phyloP scores from a whole-genome alignment of 53 echinoderm and acorn worm species.

The Luidia sarsii region DNA sequence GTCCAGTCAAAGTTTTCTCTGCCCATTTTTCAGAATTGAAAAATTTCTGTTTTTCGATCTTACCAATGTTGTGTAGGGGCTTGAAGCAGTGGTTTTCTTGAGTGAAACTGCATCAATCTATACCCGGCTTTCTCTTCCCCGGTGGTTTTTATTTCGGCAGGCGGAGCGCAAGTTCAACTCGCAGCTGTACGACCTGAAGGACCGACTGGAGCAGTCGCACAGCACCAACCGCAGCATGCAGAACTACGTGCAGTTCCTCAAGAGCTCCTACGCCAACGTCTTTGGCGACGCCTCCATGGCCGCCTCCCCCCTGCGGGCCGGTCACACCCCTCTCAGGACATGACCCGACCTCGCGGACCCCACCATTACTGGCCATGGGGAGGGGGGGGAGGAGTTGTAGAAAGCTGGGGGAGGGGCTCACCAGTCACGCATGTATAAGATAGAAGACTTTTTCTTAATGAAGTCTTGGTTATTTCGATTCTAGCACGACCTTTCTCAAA shows the following conservation, averaged over 20 bases:
- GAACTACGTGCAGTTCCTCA: slow-evolving; percentile 97
- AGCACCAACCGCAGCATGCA: slow-evolving; percentile 99
- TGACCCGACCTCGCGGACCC: slow-evolving; percentile 41
- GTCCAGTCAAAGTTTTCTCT: too few species aligned
- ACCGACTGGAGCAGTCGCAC: slow-evolving; percentile 94
- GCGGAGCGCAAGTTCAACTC: slow-evolving; percentile 92
- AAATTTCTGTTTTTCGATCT: too few species aligned
- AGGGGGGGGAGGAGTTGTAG: neutral
- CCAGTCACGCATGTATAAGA: too few species aligned
- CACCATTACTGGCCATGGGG: slow-evolving; percentile 31
- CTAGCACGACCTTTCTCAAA: too few species aligned
- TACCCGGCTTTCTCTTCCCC: too few species aligned
- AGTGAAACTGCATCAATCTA: too few species aligned
- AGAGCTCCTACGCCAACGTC: slow-evolving; percentile 95
- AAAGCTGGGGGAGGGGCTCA: neutral
- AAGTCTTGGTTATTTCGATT: too few species aligned
- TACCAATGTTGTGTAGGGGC: too few species aligned
- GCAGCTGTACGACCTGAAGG: slow-evolving; percentile 91
- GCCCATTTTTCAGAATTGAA: too few species aligned
- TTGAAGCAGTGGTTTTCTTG: too few species aligned
- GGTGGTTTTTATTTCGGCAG: slow-evolving; percentile 53
- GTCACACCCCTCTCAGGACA: slow-evolving; percentile 31
- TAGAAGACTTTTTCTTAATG: too few species aligned
- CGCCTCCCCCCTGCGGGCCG: slow-evolving; percentile 60
- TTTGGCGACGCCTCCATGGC: slow-evolving; percentile 88